Conservation (phyloP, 2,113 vertebrate species). For the Gila orcuttii region DNA sequence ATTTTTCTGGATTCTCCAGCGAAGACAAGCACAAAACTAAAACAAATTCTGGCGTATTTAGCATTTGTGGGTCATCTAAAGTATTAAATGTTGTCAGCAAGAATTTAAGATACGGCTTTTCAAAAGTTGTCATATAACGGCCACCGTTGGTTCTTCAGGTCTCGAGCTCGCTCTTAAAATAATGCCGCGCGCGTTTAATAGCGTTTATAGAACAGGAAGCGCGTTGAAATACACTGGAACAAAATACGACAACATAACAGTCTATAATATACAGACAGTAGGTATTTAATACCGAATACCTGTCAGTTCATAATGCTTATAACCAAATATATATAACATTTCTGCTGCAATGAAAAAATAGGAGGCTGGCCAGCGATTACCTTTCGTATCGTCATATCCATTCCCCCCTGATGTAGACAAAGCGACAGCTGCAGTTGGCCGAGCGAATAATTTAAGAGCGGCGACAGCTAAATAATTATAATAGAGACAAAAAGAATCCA, state of each 20-base stretch:
- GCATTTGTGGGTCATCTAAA: neutral
- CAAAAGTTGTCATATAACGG: slow-evolving; percentile 13
- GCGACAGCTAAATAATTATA: neutral
- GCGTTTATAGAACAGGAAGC: slow-evolving; percentile 24
- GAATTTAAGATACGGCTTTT: neutral
- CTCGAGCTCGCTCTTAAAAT: neutral
- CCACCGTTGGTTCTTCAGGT: neutral
- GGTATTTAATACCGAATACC: neutral
- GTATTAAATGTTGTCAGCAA: no score
- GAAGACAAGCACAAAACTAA: neutral
- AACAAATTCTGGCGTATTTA: neutral
- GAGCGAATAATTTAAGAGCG: slow-evolving; percentile 1
- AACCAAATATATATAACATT: neutral
- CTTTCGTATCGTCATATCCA: slow-evolving; percentile 46
- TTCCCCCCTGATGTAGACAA: slow-evolving; percentile 34
- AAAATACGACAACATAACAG: neutral
- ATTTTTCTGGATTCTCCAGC: neutral
- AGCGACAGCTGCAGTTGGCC: slow-evolving; percentile 26
- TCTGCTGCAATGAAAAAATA: neutral
- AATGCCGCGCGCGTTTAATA: slow-evolving; percentile 9
- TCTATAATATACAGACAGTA: neutral
- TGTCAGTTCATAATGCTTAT: neutral
- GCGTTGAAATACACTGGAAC: neutral
- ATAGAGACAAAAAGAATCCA: neutral
- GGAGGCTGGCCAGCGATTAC: slow-evolving; percentile 44